These are phyloP conservation scores for Turdus rufiventris DNA, from an alignment of 2,113 vertebrate genomes.

Conservation along the genomic window DNA sequence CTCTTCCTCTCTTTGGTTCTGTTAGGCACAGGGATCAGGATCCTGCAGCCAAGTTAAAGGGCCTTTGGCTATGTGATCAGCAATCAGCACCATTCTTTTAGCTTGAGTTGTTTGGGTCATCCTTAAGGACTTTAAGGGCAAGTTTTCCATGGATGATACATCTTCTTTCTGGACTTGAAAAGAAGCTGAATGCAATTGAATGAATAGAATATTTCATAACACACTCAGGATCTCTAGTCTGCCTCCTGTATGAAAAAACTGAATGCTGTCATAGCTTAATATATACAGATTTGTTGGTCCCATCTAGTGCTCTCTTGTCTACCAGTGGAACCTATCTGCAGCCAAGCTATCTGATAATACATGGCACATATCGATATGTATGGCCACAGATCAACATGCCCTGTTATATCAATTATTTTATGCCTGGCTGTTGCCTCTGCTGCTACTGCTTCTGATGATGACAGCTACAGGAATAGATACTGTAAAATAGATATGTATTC, in stretches of 20 bases:
- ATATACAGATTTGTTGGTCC: neutral
- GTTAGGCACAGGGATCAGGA: neutral
- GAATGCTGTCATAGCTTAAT: neutral
- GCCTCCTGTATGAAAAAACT: neutral
- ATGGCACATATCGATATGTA: neutral
- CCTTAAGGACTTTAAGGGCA: neutral
- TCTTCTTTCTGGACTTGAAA: neutral
- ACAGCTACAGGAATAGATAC: neutral
- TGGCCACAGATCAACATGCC: neutral
- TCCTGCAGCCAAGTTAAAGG: neutral
- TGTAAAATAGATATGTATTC: neutral
- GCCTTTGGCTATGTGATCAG: neutral
- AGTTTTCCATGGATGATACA: neutral
- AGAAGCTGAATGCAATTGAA: neutral
- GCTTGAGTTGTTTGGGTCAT: neutral
- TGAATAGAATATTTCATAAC: neutral
- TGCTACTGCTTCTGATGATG: neutral
- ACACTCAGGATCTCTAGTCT: neutral
- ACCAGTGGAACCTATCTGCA: neutral
- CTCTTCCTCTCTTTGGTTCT: neutral
- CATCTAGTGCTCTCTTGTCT: neutral
- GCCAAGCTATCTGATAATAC: neutral
- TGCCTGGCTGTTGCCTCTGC: rapidly evolving
- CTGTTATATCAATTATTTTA: rapidly evolving
- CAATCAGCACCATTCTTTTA: neutral